Base-by-base conservation (phyloP, 2,888 invertebrate genomes). In the Andrena haemorrhoa region DNA sequence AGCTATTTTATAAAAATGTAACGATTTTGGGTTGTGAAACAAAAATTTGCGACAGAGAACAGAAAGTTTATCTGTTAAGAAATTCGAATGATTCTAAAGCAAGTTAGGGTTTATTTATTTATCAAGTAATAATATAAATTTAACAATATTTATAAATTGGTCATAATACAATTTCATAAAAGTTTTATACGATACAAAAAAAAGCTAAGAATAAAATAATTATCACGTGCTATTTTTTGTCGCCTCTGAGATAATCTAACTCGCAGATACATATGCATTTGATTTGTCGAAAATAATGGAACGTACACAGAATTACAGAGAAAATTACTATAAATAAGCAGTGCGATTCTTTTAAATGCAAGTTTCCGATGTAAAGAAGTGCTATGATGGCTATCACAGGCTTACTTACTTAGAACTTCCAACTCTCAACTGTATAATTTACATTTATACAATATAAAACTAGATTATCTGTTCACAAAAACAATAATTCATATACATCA, bases 361-460 rank as follows among this genome's bases (percentile, higher is more conserved):
- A 56, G 35, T 66, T 73, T 35, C 65, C 53, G 56, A 75, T 33
- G 75, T 71, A 82, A 83, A 77, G 76, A 85, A 76, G 85, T 84
- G 86, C 85, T 82, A 71, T 84, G 90, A 90, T 89, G 88, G 86
- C 88, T 89, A 90, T 87, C 79, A 79, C 81, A 87, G 86, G 81
- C 86, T 73, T 47, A 70, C 83, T 73, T 47, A 70, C 83, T 79
- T 82, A 81, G 79, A 80, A 83, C 64, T 86, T 83, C 85, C 84
- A 88, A 86, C 79, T 85, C 82, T 88, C 84, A 88, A 89, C 85
- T 86, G 81, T 89, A 89, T 90, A 88, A 91, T 88, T 91, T 90
- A 90, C 86, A 88, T 88, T 90, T 92, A 89, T 91, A 90, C 89
- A 92, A 91, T 92, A 90, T 87, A 92, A 92, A 92, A 92, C 90